phyloP scores from a whole-genome alignment of 2,113 vertebrate genomes.

The Ceuthmochares aereus region DNA sequence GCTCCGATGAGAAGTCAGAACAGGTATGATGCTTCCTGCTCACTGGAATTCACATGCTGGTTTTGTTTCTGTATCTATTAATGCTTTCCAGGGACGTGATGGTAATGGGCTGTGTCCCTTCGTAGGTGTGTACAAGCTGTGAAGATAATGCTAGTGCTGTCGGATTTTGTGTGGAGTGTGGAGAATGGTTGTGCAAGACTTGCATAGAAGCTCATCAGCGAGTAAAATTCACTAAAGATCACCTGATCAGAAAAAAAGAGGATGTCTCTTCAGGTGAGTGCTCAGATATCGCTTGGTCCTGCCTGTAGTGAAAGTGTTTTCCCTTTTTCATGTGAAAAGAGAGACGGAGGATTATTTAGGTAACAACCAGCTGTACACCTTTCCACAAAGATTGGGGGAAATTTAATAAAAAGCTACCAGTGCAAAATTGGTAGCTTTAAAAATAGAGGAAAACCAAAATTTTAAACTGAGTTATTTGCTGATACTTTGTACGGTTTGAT shows the following conservation, averaged over 20 bases:
- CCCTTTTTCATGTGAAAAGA: rapidly evolving
- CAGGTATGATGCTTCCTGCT: constrained; percentile 80
- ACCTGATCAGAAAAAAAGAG: constrained; percentile 97
- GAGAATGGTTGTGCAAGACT: constrained; percentile 97
- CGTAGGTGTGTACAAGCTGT: constrained; percentile 96
- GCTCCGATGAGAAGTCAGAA: constrained; percentile 91
- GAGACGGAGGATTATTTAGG: neutral
- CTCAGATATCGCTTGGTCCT: neutral
- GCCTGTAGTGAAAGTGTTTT: neutral
- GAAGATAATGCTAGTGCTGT: constrained; percentile 96
- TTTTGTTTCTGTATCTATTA: neutral
- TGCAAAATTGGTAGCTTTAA: neutral
- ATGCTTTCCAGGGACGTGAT: neutral
- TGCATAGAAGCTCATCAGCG: constrained; percentile 98
- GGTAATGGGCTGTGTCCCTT: neutral
- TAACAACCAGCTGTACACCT: neutral
- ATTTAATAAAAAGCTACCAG: neutral
- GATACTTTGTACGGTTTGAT: neutral
- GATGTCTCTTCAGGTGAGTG: constrained; percentile 89
- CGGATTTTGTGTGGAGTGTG: constrained; percentile 96
- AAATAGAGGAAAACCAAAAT: neutral
- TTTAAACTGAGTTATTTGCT: neutral
- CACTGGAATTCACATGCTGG: neutral
- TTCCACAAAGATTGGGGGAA: neutral
- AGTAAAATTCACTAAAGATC: constrained; percentile 98